Percentiles rank a stretch among this genome's conserved stretches.
Conservation (phyloP, 2,797 vertebrate species). For the Somateria mollissima region DNA sequence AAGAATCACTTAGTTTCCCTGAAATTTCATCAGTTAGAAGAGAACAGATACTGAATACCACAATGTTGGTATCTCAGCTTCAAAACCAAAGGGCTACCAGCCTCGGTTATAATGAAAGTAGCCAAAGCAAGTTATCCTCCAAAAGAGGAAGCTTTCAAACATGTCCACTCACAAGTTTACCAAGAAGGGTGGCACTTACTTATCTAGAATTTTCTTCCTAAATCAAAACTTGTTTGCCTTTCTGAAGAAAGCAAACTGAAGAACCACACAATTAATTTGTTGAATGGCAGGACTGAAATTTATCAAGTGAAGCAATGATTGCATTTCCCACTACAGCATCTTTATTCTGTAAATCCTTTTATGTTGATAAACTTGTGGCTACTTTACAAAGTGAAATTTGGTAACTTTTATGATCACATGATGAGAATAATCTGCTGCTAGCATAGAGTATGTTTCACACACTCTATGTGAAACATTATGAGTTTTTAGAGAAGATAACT, state of each 20-base stretch:
- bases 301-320: neutral
- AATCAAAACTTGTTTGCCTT: neutral
- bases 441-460: neutral
- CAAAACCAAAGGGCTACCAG: neutral
- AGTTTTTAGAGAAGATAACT: neutral
- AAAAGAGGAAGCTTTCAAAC: neutral
- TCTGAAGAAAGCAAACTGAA: neutral
- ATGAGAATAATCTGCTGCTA: neutral
- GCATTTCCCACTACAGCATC: neutral
- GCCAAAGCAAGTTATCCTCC: neutral
- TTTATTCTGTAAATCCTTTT: neutral
- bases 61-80: neutral
- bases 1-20: neutral
- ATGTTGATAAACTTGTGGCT: neutral
- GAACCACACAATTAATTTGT: neutral
- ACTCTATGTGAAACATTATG: neutral
- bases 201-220: neutral
- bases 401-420: neutral
- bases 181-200: neutral
- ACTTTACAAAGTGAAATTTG: neutral
- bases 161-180: neutral
- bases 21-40: neutral
- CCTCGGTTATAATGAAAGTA: neutral
- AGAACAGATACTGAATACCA: neutral
- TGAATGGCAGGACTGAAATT: neutral